These are phyloP conservation scores for Hapalemur alaotrensis DNA, from an alignment of 2,797 vertebrate genomes.

Conservation along the genomic window DNA sequence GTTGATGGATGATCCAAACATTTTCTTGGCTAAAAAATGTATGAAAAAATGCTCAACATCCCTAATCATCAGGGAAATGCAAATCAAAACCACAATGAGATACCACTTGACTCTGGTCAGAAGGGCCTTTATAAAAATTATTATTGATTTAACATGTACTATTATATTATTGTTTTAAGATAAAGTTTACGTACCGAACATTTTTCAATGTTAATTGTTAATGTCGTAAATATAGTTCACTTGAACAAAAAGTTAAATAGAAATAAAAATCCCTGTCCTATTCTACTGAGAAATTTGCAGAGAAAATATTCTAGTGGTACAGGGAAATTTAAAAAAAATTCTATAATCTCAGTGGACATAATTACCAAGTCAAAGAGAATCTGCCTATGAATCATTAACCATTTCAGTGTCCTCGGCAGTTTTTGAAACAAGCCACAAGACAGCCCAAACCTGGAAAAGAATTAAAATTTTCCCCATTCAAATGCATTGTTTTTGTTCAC, in stretches of 20 bases:
- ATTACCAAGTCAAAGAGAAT: constrained; percentile 27
- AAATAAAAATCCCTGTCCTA: background rate
- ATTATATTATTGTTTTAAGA: background rate
- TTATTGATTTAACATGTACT: background rate
- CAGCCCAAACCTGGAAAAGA: background rate
- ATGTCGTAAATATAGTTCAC: background rate
- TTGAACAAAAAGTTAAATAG: background rate
- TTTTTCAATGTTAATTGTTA: background rate
- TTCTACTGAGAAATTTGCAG: background rate
- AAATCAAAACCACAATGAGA: no score
- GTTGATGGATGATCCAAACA: background rate
- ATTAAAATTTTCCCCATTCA: background rate
- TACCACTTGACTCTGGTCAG: no score
- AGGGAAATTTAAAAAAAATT: background rate
- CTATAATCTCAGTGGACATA: background rate
- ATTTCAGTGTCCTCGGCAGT: background rate
- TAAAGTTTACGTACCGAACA: background rate
- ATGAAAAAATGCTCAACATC: no score
- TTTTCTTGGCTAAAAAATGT: no score
- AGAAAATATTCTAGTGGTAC: background rate
- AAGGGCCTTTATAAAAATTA: background rate
- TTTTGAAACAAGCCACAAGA: background rate
- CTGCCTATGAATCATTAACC: background rate
- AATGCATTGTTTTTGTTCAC: background rate
- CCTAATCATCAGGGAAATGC: no score